Evolutionary conservation across 2,797 vertebrate genomes (phyloP).

Genomic region (Pipistrellus kuhlii): DNA sequence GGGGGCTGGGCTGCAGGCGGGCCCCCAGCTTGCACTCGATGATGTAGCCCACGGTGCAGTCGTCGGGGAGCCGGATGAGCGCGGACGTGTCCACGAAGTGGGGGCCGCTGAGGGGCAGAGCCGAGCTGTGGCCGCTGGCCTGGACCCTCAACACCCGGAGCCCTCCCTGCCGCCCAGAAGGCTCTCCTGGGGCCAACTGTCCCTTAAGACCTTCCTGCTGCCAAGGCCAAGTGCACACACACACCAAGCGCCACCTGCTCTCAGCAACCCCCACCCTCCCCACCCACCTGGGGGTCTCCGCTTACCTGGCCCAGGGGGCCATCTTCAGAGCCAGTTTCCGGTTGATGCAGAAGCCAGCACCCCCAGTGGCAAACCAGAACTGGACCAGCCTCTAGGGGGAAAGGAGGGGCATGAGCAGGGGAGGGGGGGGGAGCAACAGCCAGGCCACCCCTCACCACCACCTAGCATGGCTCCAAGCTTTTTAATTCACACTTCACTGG

Average conservation of each 20-base stretch:
- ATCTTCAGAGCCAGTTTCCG: slow-evolving; percentile 92
- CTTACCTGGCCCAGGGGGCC: slow-evolving; percentile 95
- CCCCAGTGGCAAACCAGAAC: slow-evolving; percentile 98
- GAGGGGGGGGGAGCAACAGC: rapidly evolving
- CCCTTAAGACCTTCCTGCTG: neutral
- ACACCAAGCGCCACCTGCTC: neutral
- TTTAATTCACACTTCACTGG: neutral
- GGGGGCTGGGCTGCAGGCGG: slow-evolving; percentile 89
- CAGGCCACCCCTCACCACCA: neutral
- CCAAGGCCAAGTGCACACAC: neutral
- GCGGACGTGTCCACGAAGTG: slow-evolving; percentile 92
- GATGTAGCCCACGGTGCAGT: slow-evolving; percentile 96
- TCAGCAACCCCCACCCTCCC: neutral
- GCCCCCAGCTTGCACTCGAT: slow-evolving; percentile 91
- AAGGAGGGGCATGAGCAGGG: neutral
- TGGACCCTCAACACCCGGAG: neutral
- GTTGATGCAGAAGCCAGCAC: slow-evolving; percentile 96
- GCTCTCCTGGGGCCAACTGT: neutral
- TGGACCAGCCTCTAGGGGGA: slow-evolving; percentile 90
- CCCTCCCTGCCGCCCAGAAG: neutral
- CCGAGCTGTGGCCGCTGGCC: rapidly evolving
- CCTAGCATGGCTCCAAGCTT: neutral
- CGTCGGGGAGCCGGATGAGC: slow-evolving; percentile 93
- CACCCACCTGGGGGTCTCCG: neutral
- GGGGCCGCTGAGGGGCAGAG: slow-evolving; percentile 86